A percentile compares a stretch with the other conserved stretches of the same genome.
These are phyloP conservation scores for Phrynosoma platyrhinos DNA, from an alignment of 2,113 vertebrate genomes.

Conservation along the genomic window DNA sequence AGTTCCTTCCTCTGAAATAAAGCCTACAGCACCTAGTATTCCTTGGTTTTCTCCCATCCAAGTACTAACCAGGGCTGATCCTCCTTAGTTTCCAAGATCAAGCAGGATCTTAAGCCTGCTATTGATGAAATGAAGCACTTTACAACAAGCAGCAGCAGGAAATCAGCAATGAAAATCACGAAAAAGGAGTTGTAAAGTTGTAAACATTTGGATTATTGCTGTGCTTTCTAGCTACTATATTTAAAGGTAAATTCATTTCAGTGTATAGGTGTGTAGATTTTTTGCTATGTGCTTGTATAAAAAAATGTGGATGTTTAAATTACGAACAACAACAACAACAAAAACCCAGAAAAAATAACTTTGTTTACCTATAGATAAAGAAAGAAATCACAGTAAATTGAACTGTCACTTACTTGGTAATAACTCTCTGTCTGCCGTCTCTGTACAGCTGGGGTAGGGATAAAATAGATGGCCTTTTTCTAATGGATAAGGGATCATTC, in stretches of 20 bases:
- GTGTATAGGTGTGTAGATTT: neutral
- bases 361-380: slow-evolving; percentile 28
- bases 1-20: too few species aligned
- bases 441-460: slow-evolving; percentile 97
- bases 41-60: too few species aligned
- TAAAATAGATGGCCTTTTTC: slow-evolving; percentile 99
- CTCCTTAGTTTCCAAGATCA: too few species aligned
- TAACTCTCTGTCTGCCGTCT: slow-evolving; percentile 96
- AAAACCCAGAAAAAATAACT: neutral
- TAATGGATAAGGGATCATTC: slow-evolving; percentile 97
- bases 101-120: too few species aligned
- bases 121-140: too few species aligned
- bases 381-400: slow-evolving; percentile 52
- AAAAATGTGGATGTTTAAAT: slow-evolving; percentile 19
- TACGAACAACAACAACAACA: too few species aligned
- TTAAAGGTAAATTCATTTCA: neutral
- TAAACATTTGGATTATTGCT: neutral
- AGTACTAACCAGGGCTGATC: too few species aligned
- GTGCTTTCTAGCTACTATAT: neutral
- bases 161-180: too few species aligned
- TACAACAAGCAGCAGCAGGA: too few species aligned
- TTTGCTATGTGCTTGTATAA: neutral
- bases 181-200: too few species aligned
- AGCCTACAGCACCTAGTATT: too few species aligned
- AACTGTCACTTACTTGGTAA: slow-evolving; percentile 90